Conservation (phyloP, 1,140 invertebrate genomes). For the Calliphora vicina region DNA sequence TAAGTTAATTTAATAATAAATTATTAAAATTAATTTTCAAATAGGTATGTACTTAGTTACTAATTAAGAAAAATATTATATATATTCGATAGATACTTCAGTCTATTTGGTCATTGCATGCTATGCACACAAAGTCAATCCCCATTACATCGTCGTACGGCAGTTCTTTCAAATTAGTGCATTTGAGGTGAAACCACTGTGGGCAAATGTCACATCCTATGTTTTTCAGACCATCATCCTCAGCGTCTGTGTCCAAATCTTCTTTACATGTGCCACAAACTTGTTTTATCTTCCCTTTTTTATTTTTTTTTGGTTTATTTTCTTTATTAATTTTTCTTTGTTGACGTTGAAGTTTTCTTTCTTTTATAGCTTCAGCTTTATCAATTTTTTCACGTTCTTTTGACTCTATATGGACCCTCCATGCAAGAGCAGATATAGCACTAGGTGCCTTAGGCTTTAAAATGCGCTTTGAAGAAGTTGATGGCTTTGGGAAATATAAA, state of each 20-base stretch:
- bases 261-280: background rate
- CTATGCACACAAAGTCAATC: too few relatives aligned
- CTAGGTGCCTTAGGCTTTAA: background rate
- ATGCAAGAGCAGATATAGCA: background rate
- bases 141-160: too few relatives aligned
- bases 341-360: background rate
- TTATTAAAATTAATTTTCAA: too few relatives aligned
- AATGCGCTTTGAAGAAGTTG: background rate
- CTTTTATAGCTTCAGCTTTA: background rate
- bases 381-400: background rate
- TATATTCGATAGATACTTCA: too few relatives aligned
- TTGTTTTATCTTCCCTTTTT: background rate
- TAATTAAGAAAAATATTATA: too few relatives aligned
- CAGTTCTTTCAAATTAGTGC: too few relatives aligned
- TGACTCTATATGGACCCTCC: background rate
- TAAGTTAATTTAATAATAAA: too few relatives aligned
- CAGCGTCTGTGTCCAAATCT: background rate
- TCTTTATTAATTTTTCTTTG: background rate
- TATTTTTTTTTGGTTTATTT: background rate
- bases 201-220: too few relatives aligned
- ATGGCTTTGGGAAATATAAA: background rate
- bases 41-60: too few relatives aligned
- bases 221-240: too few relatives aligned
- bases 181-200: too few relatives aligned
- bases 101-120: too few relatives aligned